Percentiles rank a stretch among this genome's conserved stretches.
Conservation (phyloP, 2,113 vertebrate species). For the Propithecus coquereli region DNA sequence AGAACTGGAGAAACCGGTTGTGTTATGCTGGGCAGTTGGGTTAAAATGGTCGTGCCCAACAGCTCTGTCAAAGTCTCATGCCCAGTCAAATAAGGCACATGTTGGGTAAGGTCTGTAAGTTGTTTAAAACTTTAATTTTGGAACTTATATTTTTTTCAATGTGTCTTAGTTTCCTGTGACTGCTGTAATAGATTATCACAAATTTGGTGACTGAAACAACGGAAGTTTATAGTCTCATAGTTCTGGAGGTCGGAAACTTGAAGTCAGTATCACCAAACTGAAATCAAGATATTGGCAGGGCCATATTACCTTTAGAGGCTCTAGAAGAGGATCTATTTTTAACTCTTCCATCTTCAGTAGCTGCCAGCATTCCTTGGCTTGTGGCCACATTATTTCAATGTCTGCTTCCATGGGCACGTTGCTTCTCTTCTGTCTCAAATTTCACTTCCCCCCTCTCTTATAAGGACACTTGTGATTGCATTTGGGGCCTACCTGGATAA, state of each 20-base stretch:
- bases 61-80: background rate
- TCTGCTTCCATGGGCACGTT: background rate
- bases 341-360: background rate
- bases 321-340: background rate
- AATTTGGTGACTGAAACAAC: background rate
- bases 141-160: background rate
- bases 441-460: background rate
- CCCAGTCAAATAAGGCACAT: background rate
- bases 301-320: background rate
- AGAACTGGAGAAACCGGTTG: background rate
- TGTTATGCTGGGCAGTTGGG: background rate
- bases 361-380: background rate
- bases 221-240: background rate
- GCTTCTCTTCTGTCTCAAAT: background rate
- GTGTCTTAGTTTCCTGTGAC: background rate
- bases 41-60: background rate
- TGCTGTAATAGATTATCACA: background rate
- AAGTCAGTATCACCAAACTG: background rate
- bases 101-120: background rate
- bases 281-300: background rate
- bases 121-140: background rate
- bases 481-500: background rate
- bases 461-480: background rate
- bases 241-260: background rate
- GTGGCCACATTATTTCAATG: background rate